Percentiles rank a stretch among this genome's conserved stretches.
Evolutionary conservation across 1,140 invertebrate species (phyloP).

Genomic region (Holcopasites calliopsidis): DNA sequence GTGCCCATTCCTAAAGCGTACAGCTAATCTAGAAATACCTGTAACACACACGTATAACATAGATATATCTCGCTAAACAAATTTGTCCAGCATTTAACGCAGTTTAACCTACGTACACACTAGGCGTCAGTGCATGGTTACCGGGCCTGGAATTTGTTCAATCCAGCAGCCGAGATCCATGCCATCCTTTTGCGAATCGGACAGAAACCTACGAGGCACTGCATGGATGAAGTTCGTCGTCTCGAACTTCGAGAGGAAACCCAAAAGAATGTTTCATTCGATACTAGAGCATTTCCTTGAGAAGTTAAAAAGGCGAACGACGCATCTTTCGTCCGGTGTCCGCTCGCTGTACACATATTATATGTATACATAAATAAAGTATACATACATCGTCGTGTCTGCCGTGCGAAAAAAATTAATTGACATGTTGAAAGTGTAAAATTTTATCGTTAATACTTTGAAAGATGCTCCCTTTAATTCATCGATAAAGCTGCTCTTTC

Average conservation of each 20-base stretch:
- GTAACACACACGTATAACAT: conserved; percentile 43
- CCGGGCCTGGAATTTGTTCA: background rate
- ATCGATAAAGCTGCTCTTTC: conserved; percentile 30
- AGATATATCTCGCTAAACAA: conserved; percentile 30
- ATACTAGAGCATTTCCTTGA: background rate
- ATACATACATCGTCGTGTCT: conserved; percentile 49
- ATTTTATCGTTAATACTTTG: conserved; percentile 62
- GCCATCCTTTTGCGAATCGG: too few species aligned
- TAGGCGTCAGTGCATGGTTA: conserved; percentile 2
- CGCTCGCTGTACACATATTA: conserved; percentile 38
- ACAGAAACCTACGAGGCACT: background rate
- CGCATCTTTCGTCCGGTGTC: conserved; percentile 19
- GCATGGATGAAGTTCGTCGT: conserved; percentile 1
- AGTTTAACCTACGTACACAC: background rate
- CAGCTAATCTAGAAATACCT: conserved; percentile 33
- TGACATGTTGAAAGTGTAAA: conserved; percentile 63
- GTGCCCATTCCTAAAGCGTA: conserved; percentile 24
- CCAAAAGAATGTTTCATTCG: too few species aligned
- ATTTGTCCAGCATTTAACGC: conserved; percentile 5
- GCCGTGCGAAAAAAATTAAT: conserved; percentile 45
- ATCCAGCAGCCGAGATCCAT: too few species aligned
- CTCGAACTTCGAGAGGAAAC: background rate
- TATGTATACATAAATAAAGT: conserved; percentile 22
- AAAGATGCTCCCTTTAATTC: conserved; percentile 29
- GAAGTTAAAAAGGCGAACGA: background rate